Evolutionary conservation across 2,888 invertebrate genomes (phyloP), one percentile per base, ranked within the genome.

Genomic region (Apotomis turbidana): DNA sequence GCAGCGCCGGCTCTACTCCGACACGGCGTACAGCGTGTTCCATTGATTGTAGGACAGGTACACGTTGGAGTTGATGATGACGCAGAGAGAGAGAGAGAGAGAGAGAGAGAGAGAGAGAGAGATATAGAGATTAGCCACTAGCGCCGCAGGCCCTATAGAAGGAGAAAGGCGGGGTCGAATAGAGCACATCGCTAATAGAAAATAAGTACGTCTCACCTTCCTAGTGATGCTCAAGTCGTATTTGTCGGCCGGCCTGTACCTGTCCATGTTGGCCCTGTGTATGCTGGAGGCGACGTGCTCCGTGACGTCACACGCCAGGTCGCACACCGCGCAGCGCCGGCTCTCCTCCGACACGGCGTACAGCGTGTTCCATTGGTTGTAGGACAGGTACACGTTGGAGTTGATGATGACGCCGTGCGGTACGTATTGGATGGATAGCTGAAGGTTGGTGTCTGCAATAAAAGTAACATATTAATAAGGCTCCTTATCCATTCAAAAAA

Each of bases 221-320:
- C 87, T 81, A 4, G 78, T 78, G 9, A 87, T 81, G 51, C 76
- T 81, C 10, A 83, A 74, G 3, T 84, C 83, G 49, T 79, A 85
- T 44, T 72, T 76, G 51, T 76, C 69, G 44, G 84, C 57, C 0
- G 83, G 83, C 60, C 73, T 73, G 38, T 74, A 73, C 4, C 27
- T 41, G 0, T 76, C 44, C 72, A 84, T 58, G 44, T 71, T 75
- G 0, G 4, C 8, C 4, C 58, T 12, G 66, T 84, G 84, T 0
- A 8, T 2, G 0, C 73, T 71, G 0, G 44, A 46, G 3, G 49
- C 44, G 0, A 79, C 68, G 61, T 84, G 84, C 0, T 68, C 66
- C 0, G 57, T 61, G 4, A 54, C 70, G 15, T 61, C 57, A 1
- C 71, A 9, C 0, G 55, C 1, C 3, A 36, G 10, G 0, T 72